A percentile compares a stretch with the other conserved stretches of the same genome.
phyloP scores from a whole-genome alignment of 2,797 vertebrate species.

The Vireo griseus region DNA sequence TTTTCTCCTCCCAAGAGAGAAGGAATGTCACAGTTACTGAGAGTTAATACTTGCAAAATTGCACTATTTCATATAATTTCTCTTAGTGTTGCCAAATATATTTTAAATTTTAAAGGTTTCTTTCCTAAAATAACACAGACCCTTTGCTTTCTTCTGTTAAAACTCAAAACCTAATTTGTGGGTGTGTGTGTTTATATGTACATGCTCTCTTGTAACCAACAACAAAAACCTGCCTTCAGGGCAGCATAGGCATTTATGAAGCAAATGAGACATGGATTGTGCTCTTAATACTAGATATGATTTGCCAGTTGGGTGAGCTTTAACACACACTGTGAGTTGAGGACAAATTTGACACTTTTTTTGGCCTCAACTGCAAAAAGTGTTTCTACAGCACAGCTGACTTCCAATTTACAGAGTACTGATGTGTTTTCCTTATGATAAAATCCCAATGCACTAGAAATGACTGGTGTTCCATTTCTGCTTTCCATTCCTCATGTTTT shows the following conservation, averaged over 20 bases:
- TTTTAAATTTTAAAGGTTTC: not conserved
- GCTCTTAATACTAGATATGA: not conserved
- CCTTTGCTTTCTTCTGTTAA: not conserved
- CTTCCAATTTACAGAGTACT: not conserved
- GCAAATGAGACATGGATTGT: not conserved
- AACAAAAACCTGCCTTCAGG: not conserved
- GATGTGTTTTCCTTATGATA: not conserved
- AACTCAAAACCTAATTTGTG: not conserved
- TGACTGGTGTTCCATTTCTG: not conserved
- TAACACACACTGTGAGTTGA: not conserved
- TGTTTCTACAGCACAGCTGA: not conserved
- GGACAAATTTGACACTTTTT: not conserved
- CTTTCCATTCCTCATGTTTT: not conserved
- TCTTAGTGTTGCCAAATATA: not conserved
- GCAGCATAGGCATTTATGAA: not conserved
- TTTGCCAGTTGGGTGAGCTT: not conserved
- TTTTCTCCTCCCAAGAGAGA: not conserved
- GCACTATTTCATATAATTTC: not conserved
- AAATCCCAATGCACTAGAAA: not conserved
- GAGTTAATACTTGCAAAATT: not conserved
- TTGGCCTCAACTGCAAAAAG: not conserved
- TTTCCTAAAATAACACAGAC: not conserved
- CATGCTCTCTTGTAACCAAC: not conserved
- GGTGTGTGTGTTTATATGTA: too few species aligned
- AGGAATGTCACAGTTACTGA: not conserved